These are phyloP conservation scores for Solenopsis invicta DNA, from an alignment of 1,140 invertebrate species.

Conservation along the genomic window DNA sequence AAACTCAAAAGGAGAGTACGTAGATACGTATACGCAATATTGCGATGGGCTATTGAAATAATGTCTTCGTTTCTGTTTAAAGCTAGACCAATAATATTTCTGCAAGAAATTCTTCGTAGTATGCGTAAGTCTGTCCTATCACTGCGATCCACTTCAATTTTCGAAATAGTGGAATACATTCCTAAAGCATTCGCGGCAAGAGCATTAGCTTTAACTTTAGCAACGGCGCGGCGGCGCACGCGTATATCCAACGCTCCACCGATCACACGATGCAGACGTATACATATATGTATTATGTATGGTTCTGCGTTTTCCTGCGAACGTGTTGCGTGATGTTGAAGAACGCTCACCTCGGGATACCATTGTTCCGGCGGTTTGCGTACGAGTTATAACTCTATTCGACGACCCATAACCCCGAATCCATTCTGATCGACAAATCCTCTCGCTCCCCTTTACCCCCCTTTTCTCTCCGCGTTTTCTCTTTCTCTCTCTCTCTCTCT, in stretches of 20 bases:
- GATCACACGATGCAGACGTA: not conserved
- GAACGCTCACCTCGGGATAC: constrained; percentile 45
- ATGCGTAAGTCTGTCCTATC: not conserved
- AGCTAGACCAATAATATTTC: not conserved
- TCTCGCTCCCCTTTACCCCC: constrained; percentile 20
- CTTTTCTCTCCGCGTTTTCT: no score
- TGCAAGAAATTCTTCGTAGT: not conserved
- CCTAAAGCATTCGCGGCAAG: not conserved
- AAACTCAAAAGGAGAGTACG: constrained; percentile 2
- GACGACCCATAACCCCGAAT: constrained; percentile 55
- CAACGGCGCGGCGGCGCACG: not conserved
- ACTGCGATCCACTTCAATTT: constrained; percentile 12
- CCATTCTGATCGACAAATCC: constrained; percentile 66
- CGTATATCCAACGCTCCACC: not conserved
- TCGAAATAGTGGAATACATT: constrained; percentile 43
- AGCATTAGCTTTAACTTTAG: constrained; percentile 16
- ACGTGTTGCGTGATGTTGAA: constrained; percentile 49
- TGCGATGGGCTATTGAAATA: constrained; percentile 2
- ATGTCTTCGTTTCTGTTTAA: not conserved
- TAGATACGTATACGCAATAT: constrained; percentile 2
- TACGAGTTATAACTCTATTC: constrained; percentile 61
- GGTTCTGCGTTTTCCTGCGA: constrained; percentile 34
- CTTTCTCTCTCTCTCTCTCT: constrained; percentile 11
- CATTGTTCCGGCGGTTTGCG: constrained; percentile 53
- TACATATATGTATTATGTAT: not conserved